phyloP scores from a whole-genome alignment of 35 echinoderm and acorn worm species.

The Apostichopus japonicus region DNA sequence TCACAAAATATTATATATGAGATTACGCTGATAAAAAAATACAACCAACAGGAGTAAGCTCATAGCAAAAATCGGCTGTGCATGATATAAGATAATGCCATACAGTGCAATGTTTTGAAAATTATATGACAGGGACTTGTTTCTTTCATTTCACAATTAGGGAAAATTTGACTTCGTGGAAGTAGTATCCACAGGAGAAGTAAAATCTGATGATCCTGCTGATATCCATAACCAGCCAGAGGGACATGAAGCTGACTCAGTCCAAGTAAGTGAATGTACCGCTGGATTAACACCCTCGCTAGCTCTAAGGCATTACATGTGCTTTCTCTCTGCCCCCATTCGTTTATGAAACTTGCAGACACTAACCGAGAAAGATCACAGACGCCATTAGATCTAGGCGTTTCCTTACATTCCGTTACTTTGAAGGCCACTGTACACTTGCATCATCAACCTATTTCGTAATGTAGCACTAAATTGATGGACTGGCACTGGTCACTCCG shows the following conservation, averaged over 20 bases:
- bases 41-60: not conserved
- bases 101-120: not conserved
- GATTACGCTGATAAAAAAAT: no score
- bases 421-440: not conserved
- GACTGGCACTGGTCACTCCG: no score
- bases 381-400: no score
- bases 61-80: not conserved
- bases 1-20: not conserved
- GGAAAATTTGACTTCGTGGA: constrained; percentile 11
- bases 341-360: not conserved
- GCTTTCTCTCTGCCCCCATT: not conserved
- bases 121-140: not conserved
- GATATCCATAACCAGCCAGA: constrained; percentile 8
- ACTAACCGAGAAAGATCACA: not conserved
- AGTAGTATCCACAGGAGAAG: not conserved
- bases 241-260: not conserved
- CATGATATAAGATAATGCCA: not conserved
- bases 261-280: not conserved
- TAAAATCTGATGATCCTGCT: not conserved
- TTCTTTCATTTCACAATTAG: not conserved
- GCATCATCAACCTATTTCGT: not conserved
- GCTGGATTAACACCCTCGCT: not conserved
- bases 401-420: no score
- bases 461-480: not conserved
- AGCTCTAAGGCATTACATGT: not conserved